Evolutionary conservation across 2,113 vertebrate genomes (phyloP).

Genomic region (Cinclus mexicanus): DNA sequence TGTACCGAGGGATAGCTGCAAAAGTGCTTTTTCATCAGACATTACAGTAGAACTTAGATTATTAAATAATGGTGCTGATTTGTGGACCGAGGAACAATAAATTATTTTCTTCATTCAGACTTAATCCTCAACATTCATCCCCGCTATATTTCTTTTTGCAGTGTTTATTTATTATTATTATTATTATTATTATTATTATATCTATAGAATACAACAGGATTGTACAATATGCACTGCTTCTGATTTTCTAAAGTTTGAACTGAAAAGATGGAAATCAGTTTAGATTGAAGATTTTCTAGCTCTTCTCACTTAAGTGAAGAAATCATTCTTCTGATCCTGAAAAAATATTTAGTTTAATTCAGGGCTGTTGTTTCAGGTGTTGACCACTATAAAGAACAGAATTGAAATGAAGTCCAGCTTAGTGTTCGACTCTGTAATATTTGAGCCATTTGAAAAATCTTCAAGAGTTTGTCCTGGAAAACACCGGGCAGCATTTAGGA

Average conservation of each 20-base stretch:
- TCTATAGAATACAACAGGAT: neutral
- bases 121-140: neutral
- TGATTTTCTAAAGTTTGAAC: neutral
- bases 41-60: neutral
- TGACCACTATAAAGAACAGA: neutral
- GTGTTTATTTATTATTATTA: neutral
- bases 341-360: neutral
- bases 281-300: neutral
- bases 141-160: neutral
- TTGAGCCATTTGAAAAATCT: neutral
- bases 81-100: neutral
- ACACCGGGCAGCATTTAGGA: neutral
- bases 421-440: neutral
- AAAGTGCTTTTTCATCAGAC: neutral
- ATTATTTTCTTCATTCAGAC: neutral
- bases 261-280: neutral
- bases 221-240: fast-evolving
- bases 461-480: neutral
- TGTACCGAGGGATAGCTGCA: neutral
- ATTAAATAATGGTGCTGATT: neutral
- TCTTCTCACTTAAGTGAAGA: neutral
- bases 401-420: neutral
- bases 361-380: neutral
- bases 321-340: neutral
- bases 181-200: neutral